Evolutionary conservation across 2,888 invertebrate genomes (phyloP), one percentile per base, ranked within the genome.

Genomic region (Amiota communis): DNA sequence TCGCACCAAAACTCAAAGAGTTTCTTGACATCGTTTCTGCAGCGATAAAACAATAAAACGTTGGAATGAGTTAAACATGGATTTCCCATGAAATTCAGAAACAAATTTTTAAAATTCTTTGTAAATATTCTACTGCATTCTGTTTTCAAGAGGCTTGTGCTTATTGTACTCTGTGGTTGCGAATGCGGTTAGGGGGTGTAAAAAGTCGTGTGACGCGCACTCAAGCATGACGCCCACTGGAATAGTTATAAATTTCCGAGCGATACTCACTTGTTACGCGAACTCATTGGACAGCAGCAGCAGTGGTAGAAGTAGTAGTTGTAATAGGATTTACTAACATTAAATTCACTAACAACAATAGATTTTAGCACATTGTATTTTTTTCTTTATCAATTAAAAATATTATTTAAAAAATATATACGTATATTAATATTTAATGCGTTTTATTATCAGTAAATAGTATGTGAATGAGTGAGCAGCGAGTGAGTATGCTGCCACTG

Each of bases 1-100:
- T 90, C 90, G 79, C 90, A 90, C 90, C 90, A 90, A 81, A 88
- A 90, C 84, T 90, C 90, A 79, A 90, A 90, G 74, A 90, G 83
- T 82, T 88, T 90, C 75, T 89, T 89, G 70, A 90, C 90, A 84
- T 90, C 87, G 79, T 86, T 87, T 85, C 89, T 89, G n/a, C 53
- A 51, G 57, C 73, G 72, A 78, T 63, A 68, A 65, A 48, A 74
- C 74, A 47, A 53, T 48, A 72, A n/a, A 65, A 20, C 23, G 64
- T 69, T 48, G 68, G 36, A 57, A 57, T n/a, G 53, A n/a, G 4
- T 51, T 51, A 51, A 36, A 6, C 36, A 36, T 6, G 36, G 8
- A 36, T 36, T 36, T 6, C 20, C 23, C 12, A 59, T 17, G 23
- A 20, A 15, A 59, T 20, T 17, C 23, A 11, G 17, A 20, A n/a